Evolutionary conservation across 2,797 vertebrate genomes (phyloP), one percentile per base, ranked within the genome.

Genomic region (Sebastes reedi): DNA sequence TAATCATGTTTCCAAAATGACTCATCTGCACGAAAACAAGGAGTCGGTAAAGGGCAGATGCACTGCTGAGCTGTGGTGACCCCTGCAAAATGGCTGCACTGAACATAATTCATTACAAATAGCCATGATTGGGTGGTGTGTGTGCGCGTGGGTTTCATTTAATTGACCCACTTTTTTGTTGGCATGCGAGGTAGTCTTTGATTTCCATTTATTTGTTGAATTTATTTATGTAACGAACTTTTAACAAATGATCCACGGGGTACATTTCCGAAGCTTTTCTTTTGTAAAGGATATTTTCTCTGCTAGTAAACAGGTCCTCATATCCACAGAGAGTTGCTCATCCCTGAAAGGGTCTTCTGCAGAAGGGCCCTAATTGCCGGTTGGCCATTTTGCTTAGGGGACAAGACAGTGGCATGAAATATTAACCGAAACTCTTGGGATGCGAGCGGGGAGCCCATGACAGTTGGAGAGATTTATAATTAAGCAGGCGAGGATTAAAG

Each of bases 401-500:
- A 84, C 66, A 81, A 82, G 85, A 85, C 70, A 72, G 82, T 73
- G 67, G 58, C 67, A 84, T 92, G 79, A 94, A 93, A 92, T 93
- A 93, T 93, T 90, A 90, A 93, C 83, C 54, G 81, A 83, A 90
- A 90, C 90, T 92, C 88, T 67, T 60, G 85, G 90, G 92, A 93
- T 69, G 60, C 56, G 59, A 89, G 85, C 74, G 69, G 56, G 56
- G 77, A 70, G 72, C 84, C 82, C 68, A 71, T 88, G 91, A 93
- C 93, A 94, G 93, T 93, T 89, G 89, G 91, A 79, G 70, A 87
- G 93, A 94, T 94, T 94, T 94, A 94, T 94, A 95, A 95, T 95
- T 95, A 94, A 92, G 92, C 82, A 90, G 80, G 82, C 52, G 6
- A 85, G 91, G 93, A 93, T 93, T 91, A 86, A 90, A 93, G 82